Evolutionary conservation across 53 echinoderm and acorn worm genomes (phyloP).

Genomic region (Crossaster papposus): DNA sequence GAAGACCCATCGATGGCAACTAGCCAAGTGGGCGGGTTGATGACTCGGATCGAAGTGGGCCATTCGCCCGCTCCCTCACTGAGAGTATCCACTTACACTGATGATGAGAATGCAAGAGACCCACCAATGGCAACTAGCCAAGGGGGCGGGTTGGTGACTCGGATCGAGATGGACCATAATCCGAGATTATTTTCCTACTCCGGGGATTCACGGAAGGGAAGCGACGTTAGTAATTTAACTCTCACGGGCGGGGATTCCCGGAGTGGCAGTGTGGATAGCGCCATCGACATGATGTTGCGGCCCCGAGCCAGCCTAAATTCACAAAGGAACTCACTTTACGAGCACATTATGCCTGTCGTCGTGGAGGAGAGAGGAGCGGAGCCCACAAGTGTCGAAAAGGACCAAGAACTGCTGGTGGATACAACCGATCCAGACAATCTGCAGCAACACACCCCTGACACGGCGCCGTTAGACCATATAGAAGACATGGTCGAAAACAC

Average conservation of each 20-base stretch:
- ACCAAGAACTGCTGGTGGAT: neutral
- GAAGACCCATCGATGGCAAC: too few species aligned
- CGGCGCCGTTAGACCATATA: neutral
- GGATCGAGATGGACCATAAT: neutral
- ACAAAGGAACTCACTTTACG: neutral
- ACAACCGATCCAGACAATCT: neutral
- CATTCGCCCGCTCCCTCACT: neutral
- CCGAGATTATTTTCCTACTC: neutral
- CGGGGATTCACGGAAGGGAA: neutral
- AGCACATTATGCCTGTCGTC: neutral
- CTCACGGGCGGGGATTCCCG: neutral
- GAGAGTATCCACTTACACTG: neutral
- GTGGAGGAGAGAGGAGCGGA: neutral
- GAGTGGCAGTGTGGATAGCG: neutral
- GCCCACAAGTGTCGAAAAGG: neutral
- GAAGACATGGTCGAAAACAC: neutral
- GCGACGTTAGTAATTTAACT: neutral
- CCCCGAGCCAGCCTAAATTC: neutral
- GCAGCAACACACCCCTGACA: neutral
- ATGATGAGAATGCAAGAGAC: neutral
- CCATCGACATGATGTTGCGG: neutral
- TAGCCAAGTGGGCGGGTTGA: too few species aligned
- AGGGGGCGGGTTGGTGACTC: neutral
- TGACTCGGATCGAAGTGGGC: too few species aligned
- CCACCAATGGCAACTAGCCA: neutral